Conservation (phyloP, 2,888 invertebrate species). For the Stomorhina lunata region DNA sequence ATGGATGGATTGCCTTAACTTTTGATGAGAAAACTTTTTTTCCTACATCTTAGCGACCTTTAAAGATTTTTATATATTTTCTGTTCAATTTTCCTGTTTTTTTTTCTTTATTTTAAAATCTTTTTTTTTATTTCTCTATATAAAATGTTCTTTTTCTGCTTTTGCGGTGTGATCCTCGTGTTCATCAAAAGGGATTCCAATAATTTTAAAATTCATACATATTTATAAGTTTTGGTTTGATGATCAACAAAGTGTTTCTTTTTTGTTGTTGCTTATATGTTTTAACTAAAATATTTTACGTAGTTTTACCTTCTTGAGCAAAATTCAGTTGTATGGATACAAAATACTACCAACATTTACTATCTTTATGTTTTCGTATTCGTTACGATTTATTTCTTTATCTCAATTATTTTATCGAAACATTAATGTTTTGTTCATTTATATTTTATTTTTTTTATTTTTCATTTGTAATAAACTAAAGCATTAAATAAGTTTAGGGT, state of each 20-base stretch:
- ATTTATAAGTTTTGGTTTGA: constrained; percentile 76
- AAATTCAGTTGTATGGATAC: not conserved
- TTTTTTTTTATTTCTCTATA: constrained; percentile 7
- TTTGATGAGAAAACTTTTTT: constrained; percentile 54
- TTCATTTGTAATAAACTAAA: constrained; percentile 14
- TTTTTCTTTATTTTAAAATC: constrained; percentile 16
- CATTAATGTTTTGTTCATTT: constrained; percentile 47
- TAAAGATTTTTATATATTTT: constrained; percentile 40
- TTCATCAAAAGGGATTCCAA: constrained; percentile 75
- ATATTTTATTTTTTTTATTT: not conserved
- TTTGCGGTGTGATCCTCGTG: constrained; percentile 64
- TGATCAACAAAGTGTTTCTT: constrained; percentile 61
- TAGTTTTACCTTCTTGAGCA: constrained; percentile 45
- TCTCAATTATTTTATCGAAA: constrained; percentile 77
- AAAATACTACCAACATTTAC: no score
- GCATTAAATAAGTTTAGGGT: not conserved
- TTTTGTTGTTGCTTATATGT: no score
- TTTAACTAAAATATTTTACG: constrained; percentile 53
- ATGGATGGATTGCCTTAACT: constrained; percentile 49
- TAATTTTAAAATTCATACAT: constrained; percentile 78
- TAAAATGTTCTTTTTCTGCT: constrained; percentile 32
- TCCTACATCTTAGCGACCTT: constrained; percentile 54
- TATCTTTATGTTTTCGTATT: no score
- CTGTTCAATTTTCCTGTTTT: constrained; percentile 54
- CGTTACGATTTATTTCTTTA: constrained; percentile 71